Evolutionary conservation across 2,797 vertebrate genomes (phyloP), one percentile per base, ranked within the genome.

Genomic region (Botia kubotai): DNA sequence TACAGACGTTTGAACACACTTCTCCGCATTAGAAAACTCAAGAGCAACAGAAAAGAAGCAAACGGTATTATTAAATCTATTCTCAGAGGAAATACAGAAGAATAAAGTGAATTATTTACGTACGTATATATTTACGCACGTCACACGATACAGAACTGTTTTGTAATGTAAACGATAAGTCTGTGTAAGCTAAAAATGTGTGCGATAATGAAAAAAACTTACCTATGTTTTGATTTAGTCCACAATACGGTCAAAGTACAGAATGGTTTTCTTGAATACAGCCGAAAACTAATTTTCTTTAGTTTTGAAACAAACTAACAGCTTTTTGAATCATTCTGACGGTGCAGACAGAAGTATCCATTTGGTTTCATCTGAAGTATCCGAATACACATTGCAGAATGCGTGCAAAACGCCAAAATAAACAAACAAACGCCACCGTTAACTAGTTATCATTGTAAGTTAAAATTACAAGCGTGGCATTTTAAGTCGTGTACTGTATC

Each of bases 141-240:
- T n/a, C 58, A 62, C n/a, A 62, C 8, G 39, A 43, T 43, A 43
- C 39, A 5, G 1, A 11, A 46, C 43, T 46, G 43, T 46, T 46
- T 4, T 60, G 19, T 60, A 21, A 62, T 11, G 11, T 62, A 62
- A 21, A 26, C 4, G 16, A 53, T n/a, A 33, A 3, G 14, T 52
- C 7, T 21, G 23, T 12, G 21, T 21, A 23, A 58, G 19, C 1
- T 11, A 21, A 23, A 58, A 8, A 8, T 23, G 19, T 58, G 8
- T 58, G 55, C 19, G 1, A 21, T 58, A 58, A 21, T 58, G 3
- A 14, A 70, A 63, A 66, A 63, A 33, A 55, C 71, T 80, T 57
- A 80, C 78, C 78, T 23, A 1, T 26, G 11, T 23, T 53, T 74
- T n/a, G 39, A 66, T 57, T 16, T 57, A 73, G 33, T 67, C 60